Conservation (phyloP, 2,113 vertebrate genomes). For the Toxotes jaculatrix region DNA sequence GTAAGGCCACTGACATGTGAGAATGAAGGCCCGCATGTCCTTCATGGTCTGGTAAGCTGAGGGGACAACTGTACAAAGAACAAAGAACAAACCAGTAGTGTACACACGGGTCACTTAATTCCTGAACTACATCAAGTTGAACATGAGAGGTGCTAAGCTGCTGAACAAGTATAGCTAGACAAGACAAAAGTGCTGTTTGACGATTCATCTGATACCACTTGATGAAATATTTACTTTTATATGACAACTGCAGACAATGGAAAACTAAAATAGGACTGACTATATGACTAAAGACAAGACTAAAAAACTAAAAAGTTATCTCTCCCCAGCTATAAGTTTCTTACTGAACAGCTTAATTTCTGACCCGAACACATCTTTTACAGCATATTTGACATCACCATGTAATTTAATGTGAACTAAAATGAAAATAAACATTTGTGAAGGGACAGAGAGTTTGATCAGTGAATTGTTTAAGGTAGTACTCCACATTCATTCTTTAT, state of each 20-base stretch:
- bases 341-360: not conserved
- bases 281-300: not conserved
- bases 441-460: not conserved
- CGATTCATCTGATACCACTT: not conserved
- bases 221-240: constrained; percentile 43
- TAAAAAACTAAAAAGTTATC: not conserved
- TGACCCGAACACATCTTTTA: not conserved
- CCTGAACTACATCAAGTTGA: constrained; percentile 82
- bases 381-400: not conserved
- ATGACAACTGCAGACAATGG: constrained; percentile 14
- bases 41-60: constrained; percentile 39
- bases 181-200: constrained; percentile 19
- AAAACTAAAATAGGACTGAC: not conserved
- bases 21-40: constrained; percentile 22
- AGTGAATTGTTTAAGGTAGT: not conserved
- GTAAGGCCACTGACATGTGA: constrained; percentile 43
- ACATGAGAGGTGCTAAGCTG: constrained; percentile 24
- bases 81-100: constrained; percentile 54
- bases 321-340: not conserved
- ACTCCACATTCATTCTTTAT: constrained; percentile 19
- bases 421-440: not conserved
- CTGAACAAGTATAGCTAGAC: not conserved
- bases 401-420: constrained; percentile 1
- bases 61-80: constrained; percentile 51
- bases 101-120: constrained; percentile 47